A percentile compares a stretch with the other conserved stretches of the same genome.
These are phyloP conservation scores for Myxocyprinus asiaticus DNA, from an alignment of 2,113 vertebrate species.

Conservation along the genomic window DNA sequence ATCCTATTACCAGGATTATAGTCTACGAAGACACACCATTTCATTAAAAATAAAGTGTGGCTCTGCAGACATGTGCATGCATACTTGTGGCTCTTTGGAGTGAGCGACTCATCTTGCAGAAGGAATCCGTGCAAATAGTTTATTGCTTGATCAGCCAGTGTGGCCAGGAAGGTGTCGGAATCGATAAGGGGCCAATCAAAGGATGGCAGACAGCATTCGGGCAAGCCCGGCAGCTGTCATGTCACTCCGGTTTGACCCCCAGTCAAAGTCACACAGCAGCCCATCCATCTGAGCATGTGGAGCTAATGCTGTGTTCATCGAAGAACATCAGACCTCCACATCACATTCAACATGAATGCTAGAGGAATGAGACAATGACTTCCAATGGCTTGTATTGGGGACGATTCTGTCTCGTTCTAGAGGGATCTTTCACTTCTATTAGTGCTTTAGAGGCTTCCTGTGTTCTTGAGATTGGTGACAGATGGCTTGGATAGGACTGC, in stretches of 20 bases:
- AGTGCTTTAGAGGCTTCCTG: too few relatives aligned
- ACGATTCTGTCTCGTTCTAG: background rate
- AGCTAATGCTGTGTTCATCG: constrained; percentile 39
- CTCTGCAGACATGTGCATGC: constrained; percentile 9
- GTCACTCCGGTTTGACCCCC: constrained; percentile 41
- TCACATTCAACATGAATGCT: constrained; percentile 11
- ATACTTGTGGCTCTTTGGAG: constrained; percentile 60
- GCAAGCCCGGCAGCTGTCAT: constrained; percentile 63
- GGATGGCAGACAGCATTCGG: constrained; percentile 72
- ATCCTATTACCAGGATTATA: constrained; percentile 82
- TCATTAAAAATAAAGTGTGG: constrained; percentile 78
- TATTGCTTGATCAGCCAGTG: constrained; percentile 83
- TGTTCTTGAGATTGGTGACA: background rate
- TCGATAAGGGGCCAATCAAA: constrained; percentile 82
- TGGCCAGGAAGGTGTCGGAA: constrained; percentile 80
- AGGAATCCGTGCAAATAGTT: constrained; percentile 81
- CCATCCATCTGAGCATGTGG: constrained; percentile 36
- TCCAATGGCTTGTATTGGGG: background rate
- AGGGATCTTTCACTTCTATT: background rate
- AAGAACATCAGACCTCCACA: constrained; percentile 7
- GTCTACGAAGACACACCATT: constrained; percentile 78
- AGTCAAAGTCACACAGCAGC: constrained; percentile 32
- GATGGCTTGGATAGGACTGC: background rate
- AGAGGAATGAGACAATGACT: background rate
- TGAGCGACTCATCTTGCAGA: constrained; percentile 75